Base-by-base conservation (phyloP, 2,113 vertebrate species). In the Mionectes macconnelli region DNA sequence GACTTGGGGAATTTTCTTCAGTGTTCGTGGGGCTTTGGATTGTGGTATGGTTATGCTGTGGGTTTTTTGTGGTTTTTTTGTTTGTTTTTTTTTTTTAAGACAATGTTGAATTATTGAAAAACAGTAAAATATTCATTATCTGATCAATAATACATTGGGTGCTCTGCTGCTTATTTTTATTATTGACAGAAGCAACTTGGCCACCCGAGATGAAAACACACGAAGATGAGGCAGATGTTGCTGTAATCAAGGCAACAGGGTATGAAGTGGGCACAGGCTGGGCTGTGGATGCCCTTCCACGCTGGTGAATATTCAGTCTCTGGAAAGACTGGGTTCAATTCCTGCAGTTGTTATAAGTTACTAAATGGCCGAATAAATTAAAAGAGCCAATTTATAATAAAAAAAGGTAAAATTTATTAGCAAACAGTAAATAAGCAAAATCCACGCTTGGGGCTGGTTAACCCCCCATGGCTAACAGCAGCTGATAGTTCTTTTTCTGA, bases 81-180 rank as follows among this genome's bases (percentile, higher is more conserved):
- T 47, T 47, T 47, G 5, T 35, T 49, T 52, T 5, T 40, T 50
- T 69, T 78, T 85, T 80, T 88, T 56, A 82, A 94, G 63, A 85
- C 45, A 76, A 86, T 42, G 74, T 59, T 97, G 85, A 96, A 97
- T 96, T 94, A 95, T 91, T 96, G 78, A 93, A 67, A 95, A 85
- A 63, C 18, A 55, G 60, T 97, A 31, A 96, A 96, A 94, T 93
- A 96, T 95, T 97, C 93, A 97, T 91, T 75, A 73, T 49, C 45
- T 63, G 49, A 93, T 97, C 90, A 96, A 94, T 94, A 96, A 95
- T 94, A 91, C 72, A 94, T 94, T 77, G 85, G 82, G 49, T 69
- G 55, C 50, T 50, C 56, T 31, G 35, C 73, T 94, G 60, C 87
- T 95, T 94, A 84, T 89, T 76, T 93, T 91, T 86, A 49, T 84